Percentiles rank a stretch among this genome's conserved stretches.
Conservation (phyloP, 2,113 vertebrate genomes). For the Speoplatyrhinus poulsoni region DNA sequence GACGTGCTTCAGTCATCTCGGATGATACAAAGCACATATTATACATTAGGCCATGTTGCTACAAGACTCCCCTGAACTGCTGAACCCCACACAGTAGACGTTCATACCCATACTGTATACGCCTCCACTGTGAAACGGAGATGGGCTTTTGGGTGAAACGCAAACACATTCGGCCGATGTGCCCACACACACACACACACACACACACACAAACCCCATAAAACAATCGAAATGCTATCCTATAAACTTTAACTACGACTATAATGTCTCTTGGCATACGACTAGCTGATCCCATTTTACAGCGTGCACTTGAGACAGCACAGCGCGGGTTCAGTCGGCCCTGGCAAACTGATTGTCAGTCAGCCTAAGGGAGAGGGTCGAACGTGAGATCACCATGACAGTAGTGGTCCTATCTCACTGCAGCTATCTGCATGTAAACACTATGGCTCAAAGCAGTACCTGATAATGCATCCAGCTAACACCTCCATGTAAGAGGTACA, state of each 20-base stretch:
- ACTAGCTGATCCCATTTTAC: background rate
- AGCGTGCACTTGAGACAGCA: no score
- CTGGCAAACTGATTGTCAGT: constrained; percentile 25
- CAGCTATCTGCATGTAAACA: constrained; percentile 46
- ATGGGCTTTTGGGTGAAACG: background rate
- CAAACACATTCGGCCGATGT: background rate
- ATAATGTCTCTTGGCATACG: background rate
- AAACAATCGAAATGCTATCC: background rate
- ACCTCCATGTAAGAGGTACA: constrained; percentile 33
- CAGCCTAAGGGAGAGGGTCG: constrained; percentile 20
- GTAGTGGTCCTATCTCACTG: constrained; percentile 25
- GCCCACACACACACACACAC: background rate
- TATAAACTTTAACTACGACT: background rate
- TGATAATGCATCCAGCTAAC: constrained; percentile 17
- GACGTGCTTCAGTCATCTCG: no score
- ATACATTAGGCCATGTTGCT: no score
- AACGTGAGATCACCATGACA: constrained; percentile 41
- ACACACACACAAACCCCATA: constrained; percentile 7
- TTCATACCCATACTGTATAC: background rate
- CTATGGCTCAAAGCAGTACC: constrained; percentile 35
- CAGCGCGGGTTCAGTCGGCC: constrained; percentile 7
- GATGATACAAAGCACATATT: no score
- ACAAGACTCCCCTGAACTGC: no score
- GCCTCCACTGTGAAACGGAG: background rate
- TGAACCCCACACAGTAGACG: no score